Percentiles rank a stretch among this genome's conserved stretches.
phyloP scores from a whole-genome alignment of 2,113 vertebrate species.

The Alexandromys fortis region DNA sequence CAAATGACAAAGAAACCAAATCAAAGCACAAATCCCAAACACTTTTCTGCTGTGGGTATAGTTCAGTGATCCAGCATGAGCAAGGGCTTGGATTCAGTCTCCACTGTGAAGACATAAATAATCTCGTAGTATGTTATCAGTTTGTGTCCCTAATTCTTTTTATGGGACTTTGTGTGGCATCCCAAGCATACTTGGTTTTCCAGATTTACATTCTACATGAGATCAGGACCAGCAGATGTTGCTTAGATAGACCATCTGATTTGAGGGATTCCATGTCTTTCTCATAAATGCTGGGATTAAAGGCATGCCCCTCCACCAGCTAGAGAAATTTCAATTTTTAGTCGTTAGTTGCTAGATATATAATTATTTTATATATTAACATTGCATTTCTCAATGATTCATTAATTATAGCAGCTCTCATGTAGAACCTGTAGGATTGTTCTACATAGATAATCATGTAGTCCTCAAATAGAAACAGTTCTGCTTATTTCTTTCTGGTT shows the following conservation, averaged over 20 bases:
- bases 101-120: too few relatives aligned
- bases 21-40: not conserved
- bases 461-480: not conserved
- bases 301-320: too few relatives aligned
- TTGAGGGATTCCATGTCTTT: not conserved
- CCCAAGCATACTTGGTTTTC: not conserved
- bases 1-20: not conserved
- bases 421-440: not conserved
- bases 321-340: constrained; percentile 11
- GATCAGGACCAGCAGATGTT: not conserved
- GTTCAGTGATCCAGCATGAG: not conserved
- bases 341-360: not conserved
- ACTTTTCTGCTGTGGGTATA: not conserved
- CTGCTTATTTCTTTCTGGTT: not conserved
- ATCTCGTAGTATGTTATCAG: not conserved
- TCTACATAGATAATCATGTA: not conserved
- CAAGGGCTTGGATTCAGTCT: not conserved
- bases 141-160: not conserved
- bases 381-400: not conserved
- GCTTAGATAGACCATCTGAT: not conserved
- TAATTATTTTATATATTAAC: not conserved
- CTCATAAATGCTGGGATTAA: not conserved
- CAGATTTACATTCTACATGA: not conserved
- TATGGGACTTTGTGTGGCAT: not conserved
- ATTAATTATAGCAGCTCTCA: not conserved